These are phyloP conservation scores for Pomatostomus ruficeps DNA, from an alignment of 2,113 vertebrate species.

Conservation along the genomic window DNA sequence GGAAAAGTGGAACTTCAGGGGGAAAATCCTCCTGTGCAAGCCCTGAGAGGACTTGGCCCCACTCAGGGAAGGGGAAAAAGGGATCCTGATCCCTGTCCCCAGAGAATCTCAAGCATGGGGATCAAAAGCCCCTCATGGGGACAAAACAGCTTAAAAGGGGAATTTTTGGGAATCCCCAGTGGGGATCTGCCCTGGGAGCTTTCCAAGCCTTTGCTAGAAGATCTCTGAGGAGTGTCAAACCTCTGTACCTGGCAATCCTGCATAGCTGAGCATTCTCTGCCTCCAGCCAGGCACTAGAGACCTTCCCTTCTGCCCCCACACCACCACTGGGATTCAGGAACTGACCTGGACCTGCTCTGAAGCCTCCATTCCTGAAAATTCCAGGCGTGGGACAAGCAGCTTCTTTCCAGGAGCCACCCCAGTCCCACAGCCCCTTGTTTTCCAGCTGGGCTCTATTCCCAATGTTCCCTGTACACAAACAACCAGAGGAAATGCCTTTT, in stretches of 20 bases:
- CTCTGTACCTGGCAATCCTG: fast-evolving
- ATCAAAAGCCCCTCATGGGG: not conserved
- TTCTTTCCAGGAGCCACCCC: not conserved
- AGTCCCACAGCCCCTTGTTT: not conserved
- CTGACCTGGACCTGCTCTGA: fast-evolving
- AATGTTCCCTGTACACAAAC: not conserved
- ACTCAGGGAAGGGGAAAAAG: not conserved
- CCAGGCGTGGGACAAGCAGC: fast-evolving
- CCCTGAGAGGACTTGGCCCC: not conserved
- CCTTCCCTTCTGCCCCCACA: not conserved
- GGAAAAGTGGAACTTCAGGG: not conserved
- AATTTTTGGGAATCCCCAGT: not conserved
- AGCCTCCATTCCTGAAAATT: not conserved
- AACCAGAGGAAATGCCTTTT: conserved; percentile 23
- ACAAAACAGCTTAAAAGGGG: not conserved
- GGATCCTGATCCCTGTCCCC: fast-evolving
- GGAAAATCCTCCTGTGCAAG: not conserved
- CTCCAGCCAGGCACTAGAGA: not conserved
- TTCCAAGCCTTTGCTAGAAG: fast-evolving
- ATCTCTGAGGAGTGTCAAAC: not conserved
- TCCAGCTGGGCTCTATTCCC: not conserved
- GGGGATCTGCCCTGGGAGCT: not conserved
- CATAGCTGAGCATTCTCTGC: too few relatives aligned
- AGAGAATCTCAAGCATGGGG: not conserved
- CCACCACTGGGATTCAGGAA: not conserved